Conservation (phyloP, 2,797 vertebrate species). For the Thalassophryne amazonica region DNA sequence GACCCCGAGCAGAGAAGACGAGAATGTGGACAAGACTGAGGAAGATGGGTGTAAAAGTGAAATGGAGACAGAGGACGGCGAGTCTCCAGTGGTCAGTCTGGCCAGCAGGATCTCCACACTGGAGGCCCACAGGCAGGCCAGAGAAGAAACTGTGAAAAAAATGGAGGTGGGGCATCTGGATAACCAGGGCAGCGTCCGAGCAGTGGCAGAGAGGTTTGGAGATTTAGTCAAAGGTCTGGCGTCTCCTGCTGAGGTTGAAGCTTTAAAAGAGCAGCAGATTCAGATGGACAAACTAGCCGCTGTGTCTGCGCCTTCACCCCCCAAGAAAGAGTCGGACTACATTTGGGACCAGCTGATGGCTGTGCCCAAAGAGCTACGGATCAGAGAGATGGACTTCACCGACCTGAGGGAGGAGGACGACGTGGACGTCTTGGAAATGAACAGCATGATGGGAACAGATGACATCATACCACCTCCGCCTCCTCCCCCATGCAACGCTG, state of each 20-base stretch:
- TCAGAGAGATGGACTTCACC: conserved; percentile 98
- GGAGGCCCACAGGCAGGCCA: conserved; percentile 84
- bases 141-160: conserved; percentile 85
- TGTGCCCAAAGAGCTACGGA: conserved; percentile 88
- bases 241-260: conserved; percentile 73
- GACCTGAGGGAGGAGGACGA: conserved; percentile 95
- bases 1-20: conserved; percentile 72
- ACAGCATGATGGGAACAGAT: conserved; percentile 75
- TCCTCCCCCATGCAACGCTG: conserved; percentile 76
- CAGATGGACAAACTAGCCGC: conserved; percentile 66
- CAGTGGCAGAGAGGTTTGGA: conserved; percentile 89
- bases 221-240: conserved; percentile 83
- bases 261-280: conserved; percentile 74
- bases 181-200: conserved; percentile 89
- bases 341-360: conserved; percentile 99
- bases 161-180: conserved; percentile 86
- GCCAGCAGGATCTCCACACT: conserved; percentile 89
- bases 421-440: conserved; percentile 87
- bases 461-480: conserved; percentile 84
- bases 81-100: conserved; percentile 82
- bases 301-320: conserved; percentile 46
- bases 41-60: conserved; percentile 75
- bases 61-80: conserved; percentile 70
- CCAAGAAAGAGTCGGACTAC: conserved; percentile 93
- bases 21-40: conserved; percentile 72